Conservation (phyloP, 1,140 invertebrate genomes). For the Apis florea region DNA sequence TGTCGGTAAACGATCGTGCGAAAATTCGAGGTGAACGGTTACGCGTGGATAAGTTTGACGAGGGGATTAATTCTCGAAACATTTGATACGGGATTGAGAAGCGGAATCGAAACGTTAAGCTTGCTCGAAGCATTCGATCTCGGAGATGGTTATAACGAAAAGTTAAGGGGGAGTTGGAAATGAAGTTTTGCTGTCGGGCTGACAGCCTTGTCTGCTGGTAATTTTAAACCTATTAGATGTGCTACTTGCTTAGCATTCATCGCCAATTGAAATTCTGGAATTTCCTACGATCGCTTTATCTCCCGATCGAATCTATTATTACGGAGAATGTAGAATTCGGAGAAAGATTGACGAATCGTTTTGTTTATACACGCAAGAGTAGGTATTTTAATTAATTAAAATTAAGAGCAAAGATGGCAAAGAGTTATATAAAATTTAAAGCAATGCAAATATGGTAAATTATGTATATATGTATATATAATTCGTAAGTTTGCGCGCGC, state of each 20-base stretch:
- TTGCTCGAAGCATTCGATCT: not conserved
- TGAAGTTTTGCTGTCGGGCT: constrained; percentile 14
- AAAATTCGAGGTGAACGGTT: not conserved
- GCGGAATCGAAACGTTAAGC: not conserved
- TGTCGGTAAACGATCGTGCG: not conserved
- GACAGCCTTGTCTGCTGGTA: constrained; percentile 24
- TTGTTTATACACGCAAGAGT: no score
- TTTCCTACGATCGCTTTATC: constrained; percentile 41
- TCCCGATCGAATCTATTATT: constrained; percentile 47
- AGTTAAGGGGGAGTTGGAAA: constrained; percentile 4
- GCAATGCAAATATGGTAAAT: no score
- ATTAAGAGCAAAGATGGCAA: no score
- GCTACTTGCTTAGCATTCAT: constrained; percentile 35
- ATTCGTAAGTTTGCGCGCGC: no score
- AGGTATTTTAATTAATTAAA: no score
- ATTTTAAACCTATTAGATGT: constrained; percentile 46
- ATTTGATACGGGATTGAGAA: not conserved
- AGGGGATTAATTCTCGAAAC: not conserved
- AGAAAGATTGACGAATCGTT: no score
- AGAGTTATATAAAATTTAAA: no score
- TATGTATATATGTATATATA: no score
- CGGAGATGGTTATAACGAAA: not conserved
- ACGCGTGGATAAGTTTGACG: not conserved
- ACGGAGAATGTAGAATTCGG: constrained; percentile 23
- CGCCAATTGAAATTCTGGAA: constrained; percentile 8